Evolutionary conservation across 2,888 invertebrate species (phyloP), one percentile per base, ranked within the genome.

Genomic region (Oxyscelio sp.): DNA sequence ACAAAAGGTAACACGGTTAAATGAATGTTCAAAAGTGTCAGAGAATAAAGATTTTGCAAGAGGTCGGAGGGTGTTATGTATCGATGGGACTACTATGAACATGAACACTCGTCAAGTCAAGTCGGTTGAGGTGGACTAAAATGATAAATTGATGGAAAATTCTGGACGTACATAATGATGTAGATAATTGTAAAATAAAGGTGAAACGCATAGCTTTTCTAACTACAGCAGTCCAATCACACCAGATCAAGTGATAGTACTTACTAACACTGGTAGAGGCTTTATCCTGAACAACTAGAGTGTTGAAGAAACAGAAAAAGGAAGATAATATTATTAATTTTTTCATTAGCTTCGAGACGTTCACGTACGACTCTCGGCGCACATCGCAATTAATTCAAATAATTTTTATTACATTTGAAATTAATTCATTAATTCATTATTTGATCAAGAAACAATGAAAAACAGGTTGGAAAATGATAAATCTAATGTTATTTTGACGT

Each of bases 231-330:
- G 94, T 94, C 93, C 92, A 94, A 94, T 94, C 94, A 94, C 94
- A 94, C 94, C 94, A 94, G 94, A 94, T 94, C 94, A 94, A 94
- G 94, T 94, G 93, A 93, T 93, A 94, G 95, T 98, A 98, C 98
- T 98, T 98, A 98, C 98, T 97, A 98, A 97, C 95, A 98, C 98
- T 96, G 98, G 98, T 96, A 98, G 98, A 96, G 98, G 98, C 97
- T 97, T 98, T 96, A 98, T 98, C 98, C 98, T 98, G 98, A 98
- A 98, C 96, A 98, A 98, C 98, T 98, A 96, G 95, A 96, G 95
- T 95, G 93, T 94, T 93, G 94, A 94, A 95, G 92, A 94, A 95
- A 94, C 94, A 95, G 94, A 95, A 94, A 94, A 92, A 93, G 91
- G 92, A 92, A 91, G 91, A 90, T 88, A 89, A 89, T 80, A 75